Evolutionary conservation across 1,140 invertebrate genomes (phyloP).

Genomic region (Euglossa dilemma): DNA sequence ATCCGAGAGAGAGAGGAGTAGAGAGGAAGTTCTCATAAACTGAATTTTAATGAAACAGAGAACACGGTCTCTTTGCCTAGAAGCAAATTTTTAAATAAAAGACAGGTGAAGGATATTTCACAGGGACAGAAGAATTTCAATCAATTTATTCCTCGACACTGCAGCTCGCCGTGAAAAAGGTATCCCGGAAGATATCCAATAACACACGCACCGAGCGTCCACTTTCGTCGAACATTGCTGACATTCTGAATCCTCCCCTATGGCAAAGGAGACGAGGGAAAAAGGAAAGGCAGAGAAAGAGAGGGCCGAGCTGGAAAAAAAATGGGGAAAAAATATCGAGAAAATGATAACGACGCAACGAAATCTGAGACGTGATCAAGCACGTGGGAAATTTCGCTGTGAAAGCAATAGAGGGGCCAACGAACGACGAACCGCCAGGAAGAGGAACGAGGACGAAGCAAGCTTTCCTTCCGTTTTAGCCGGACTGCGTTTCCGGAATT

Average conservation of each 20-base stretch:
- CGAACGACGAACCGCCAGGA: not conserved
- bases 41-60: not conserved
- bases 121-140: slow-evolving; percentile 14
- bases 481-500: slow-evolving; percentile 49
- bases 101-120: slow-evolving; percentile 2
- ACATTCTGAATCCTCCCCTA: slow-evolving; percentile 23
- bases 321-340: not conserved
- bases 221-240: slow-evolving; percentile 29
- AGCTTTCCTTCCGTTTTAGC: slow-evolving; percentile 16
- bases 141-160: slow-evolving; percentile 3
- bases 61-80: too few relatives aligned
- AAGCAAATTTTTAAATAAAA: slow-evolving; percentile 11
- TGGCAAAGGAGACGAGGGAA: not conserved
- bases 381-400: slow-evolving; percentile 62
- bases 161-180: not conserved
- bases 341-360: slow-evolving; percentile 33
- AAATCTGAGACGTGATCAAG: slow-evolving; percentile 55
- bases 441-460: slow-evolving; percentile 3
- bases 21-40: not conserved
- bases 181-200: slow-evolving; percentile 27
- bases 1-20: too few relatives aligned
- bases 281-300: not conserved
- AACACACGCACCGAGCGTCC: slow-evolving; percentile 20
- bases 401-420: slow-evolving; percentile 54
- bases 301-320: not conserved